Percentiles rank a stretch among this genome's conserved stretches.
These are phyloP conservation scores for Alethe diademata DNA, from an alignment of 2,113 vertebrate genomes.

Conservation along the genomic window DNA sequence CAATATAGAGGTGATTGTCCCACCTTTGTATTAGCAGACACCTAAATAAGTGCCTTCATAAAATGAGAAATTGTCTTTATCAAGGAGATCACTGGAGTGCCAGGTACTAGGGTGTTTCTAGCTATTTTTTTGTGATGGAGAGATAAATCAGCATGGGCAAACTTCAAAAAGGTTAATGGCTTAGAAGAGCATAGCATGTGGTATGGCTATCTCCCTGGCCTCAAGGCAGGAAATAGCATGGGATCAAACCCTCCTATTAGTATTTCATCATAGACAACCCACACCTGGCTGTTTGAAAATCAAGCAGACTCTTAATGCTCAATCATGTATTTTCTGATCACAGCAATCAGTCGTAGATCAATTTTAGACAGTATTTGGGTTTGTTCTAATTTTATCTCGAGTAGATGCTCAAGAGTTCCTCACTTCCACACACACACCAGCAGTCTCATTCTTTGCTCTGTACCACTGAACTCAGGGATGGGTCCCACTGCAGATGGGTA, in stretches of 20 bases:
- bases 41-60: constrained; percentile 3
- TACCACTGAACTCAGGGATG: background rate
- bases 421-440: background rate
- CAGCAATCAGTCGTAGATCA: background rate
- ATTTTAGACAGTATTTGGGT: background rate
- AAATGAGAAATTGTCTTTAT: background rate
- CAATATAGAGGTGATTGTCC: background rate
- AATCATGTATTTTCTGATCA: background rate
- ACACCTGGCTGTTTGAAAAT: background rate
- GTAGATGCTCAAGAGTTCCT: background rate
- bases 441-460: background rate
- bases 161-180: constrained; percentile 39
- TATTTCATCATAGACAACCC: constrained; percentile 5
- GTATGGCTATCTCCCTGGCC: constrained; percentile 20
- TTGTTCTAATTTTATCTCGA: constrained; percentile 5
- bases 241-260: background rate
- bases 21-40: background rate
- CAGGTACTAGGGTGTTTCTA: background rate
- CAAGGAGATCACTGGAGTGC: background rate
- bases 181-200: constrained; percentile 43
- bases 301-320: constrained; percentile 9
- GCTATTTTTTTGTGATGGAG: background rate
- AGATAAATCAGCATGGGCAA: constrained; percentile 8
- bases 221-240: constrained; percentile 15
- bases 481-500: background rate